phyloP scores from a whole-genome alignment of 2,888 invertebrate genomes.

The Diploptera punctata region DNA sequence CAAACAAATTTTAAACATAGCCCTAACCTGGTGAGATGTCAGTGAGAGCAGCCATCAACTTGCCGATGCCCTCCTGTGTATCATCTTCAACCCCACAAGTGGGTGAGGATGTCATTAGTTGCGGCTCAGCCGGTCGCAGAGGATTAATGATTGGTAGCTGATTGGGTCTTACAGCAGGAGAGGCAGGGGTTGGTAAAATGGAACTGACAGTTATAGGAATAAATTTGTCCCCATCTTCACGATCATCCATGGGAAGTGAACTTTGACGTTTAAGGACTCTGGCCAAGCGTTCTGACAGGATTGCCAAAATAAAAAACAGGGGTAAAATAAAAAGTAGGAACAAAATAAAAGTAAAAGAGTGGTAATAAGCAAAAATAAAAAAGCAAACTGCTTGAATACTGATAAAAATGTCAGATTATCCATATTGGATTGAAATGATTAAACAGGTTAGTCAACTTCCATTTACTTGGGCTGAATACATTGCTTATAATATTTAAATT shows the following conservation, averaged over 20 bases:
- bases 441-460: too few species aligned
- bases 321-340: too few species aligned
- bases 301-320: constrained; percentile 24
- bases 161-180: constrained; percentile 41
- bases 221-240: constrained; percentile 28
- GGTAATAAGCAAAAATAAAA: constrained; percentile 19
- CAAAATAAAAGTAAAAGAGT: constrained; percentile 30
- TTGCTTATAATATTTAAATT: too few species aligned
- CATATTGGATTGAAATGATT: background rate
- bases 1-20: background rate
- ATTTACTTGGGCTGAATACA: too few species aligned
- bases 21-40: constrained; percentile 32
- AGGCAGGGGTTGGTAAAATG: constrained; percentile 29
- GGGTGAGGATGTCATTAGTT: constrained; percentile 48
- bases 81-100: background rate
- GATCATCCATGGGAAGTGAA: constrained; percentile 39
- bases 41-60: constrained; percentile 19
- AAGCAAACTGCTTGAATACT: background rate
- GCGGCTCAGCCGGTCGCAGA: constrained; percentile 40
- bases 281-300: constrained; percentile 42
- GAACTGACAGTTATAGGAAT: constrained; percentile 24
- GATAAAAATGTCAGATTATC: background rate
- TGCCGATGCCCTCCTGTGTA: constrained; percentile 23
- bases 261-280: constrained; percentile 44
- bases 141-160: constrained; percentile 42